Base-by-base conservation (phyloP, 2,113 vertebrate species). In the Proteles cristata region DNA sequence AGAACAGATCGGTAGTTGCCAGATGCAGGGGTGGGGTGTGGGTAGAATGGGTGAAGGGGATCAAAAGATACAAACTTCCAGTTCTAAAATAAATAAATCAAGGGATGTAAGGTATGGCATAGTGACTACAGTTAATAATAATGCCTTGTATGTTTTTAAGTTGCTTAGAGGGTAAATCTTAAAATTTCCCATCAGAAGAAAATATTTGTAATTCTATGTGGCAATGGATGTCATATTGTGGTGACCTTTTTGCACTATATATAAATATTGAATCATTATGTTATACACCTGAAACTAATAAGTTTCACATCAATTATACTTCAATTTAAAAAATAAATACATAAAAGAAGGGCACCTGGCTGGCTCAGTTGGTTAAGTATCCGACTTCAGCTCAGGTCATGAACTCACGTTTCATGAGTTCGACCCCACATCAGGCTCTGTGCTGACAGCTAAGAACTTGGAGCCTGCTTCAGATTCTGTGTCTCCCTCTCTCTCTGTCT, bases 71-170 rank as follows among this genome's bases (percentile, higher is more conserved):
- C 23, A 58, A 21, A 33, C 43, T 43, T 45, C 11, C 45, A 58
- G 45, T 53, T 55, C 21, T 26, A 53, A 33, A 92, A 53, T 35
- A 31, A 45, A 12, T 39, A 61, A 61, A 21, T 28, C 7, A 33
- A 11, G 35, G 21, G 6, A 5, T 4, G 11, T 63, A 10, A 9
- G 0, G 1, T 4, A 26, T 7, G 61, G 65, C 17, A 0, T 11
- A 11, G 55, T 21, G 16, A 23, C 65, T 50, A 25, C 3, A 19
- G 26, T 17, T 83, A 50, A 39, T 25, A 26, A n/a, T 3, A 17
- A 26, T 1, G 4, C 15, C 16, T 10, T 4, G 31, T 0, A 21
- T 68, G 43, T 55, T 35, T 39, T 31, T 58, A 53, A 43, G 39
- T 45, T 61, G 5, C 25, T 21, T 10, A 55, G 23, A 17, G 19